Conservation (phyloP, 2,113 vertebrate genomes). For the Paraplagusia blochii region DNA sequence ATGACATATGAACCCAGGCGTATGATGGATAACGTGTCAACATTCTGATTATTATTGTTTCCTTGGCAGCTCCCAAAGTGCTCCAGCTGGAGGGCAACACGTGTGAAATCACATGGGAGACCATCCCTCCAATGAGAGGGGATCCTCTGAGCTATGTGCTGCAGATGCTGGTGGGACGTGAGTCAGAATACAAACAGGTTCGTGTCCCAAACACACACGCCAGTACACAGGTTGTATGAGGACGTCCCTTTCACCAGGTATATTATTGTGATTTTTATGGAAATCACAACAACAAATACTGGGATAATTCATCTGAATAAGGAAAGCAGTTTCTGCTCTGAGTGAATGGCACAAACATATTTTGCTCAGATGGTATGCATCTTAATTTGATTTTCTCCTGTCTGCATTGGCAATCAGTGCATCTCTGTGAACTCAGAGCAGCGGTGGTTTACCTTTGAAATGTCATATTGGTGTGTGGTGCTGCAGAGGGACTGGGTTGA, state of each 20-base stretch:
- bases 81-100: constrained; percentile 90
- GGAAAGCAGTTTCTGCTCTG: neutral
- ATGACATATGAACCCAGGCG: no score
- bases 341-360: neutral
- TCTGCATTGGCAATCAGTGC: no score
- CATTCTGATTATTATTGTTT: neutral
- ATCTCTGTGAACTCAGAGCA: no score
- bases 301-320: constrained; percentile 11
- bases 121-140: constrained; percentile 90
- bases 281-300: neutral
- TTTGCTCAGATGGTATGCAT: no score
- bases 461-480: no score
- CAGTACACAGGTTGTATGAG: constrained; percentile 10
- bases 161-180: constrained; percentile 91
- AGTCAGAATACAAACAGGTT: constrained; percentile 98
- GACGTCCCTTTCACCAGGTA: neutral
- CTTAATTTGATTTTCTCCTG: no score
- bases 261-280: constrained; percentile 3
- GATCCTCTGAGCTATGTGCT: constrained; percentile 90
- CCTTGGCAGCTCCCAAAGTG: constrained; percentile 86
- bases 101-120: constrained; percentile 95
- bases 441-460: no score
- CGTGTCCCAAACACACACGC: neutral
- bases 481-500: no score
- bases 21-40: neutral